Base-by-base conservation (phyloP, 2,888 invertebrate genomes). In the Diplolepis rosae region DNA sequence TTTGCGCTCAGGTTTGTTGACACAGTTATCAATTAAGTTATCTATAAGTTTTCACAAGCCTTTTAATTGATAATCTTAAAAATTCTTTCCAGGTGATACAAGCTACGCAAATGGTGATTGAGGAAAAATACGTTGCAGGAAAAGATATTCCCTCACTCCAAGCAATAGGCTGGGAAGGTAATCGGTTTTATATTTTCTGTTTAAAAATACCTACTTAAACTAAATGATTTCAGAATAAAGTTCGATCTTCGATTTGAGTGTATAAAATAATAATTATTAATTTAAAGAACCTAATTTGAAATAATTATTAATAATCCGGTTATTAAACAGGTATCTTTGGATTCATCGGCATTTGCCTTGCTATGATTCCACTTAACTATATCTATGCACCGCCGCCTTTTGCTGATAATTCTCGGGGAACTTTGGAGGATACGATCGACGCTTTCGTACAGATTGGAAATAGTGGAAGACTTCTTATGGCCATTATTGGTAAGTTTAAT, bases 111-210 rank as follows among this genome's bases (percentile, higher is more conserved):
- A 97, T 98, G 95, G 97, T 98, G 0, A 94, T 96, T 75, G 98
- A 99, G 89, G 98, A 99, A 88, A 96, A 96, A 89, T 96, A 93
- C 88, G 93, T 98, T 0, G 90, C 93, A 71, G 93, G 95, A 65
- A 91, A 94, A 80, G 95, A 97, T 89, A 95, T 98, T 61, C 95
- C 96, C 0, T 93, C 98, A 0, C 89, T 98, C 73, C 95, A 96
- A 88, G 98, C 96, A 4, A 95, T 97, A 22, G 98, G 98, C 6
- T 96, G 96, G 95, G 98, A 98, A 91, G 97, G 97, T 89, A 90
- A 90, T 89, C 52, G 11, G 15, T 67, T 68, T 35, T 51, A 39
- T 50, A 39, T 52, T 28, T 54, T 11, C n/a, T n/a, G n/a, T n/a
- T n/a, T n/a, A n/a, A n/a, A n/a, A n/a, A n/a, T n/a, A n/a, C n/a